Evolutionary conservation across 2,113 vertebrate genomes (phyloP).

Genomic region (Eublepharis macularius): DNA sequence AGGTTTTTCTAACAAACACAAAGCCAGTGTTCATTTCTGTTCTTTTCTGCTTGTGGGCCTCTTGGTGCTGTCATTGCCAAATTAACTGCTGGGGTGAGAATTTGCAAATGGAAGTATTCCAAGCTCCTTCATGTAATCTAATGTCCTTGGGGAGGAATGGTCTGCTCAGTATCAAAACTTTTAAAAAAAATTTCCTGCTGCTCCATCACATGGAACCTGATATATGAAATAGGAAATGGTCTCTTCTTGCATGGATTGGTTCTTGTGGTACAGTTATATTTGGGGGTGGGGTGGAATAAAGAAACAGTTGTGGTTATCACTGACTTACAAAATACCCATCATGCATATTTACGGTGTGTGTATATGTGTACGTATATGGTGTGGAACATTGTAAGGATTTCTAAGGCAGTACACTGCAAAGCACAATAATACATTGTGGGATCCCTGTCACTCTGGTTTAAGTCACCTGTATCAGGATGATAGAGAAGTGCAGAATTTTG

Average conservation of each 20-base stretch:
- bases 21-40: background rate
- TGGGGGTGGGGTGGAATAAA: no score
- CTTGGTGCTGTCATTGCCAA: slow-evolving; percentile 1
- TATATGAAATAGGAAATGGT: background rate
- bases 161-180: background rate
- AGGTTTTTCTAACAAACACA: background rate
- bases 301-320: background rate
- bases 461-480: background rate
- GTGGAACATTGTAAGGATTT: background rate
- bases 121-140: slow-evolving; percentile 21
- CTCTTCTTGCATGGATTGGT: rapidly evolving
- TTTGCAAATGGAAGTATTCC: slow-evolving; percentile 15
- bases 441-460: background rate
- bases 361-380: background rate
- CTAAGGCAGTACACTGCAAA: background rate
- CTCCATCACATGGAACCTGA: background rate
- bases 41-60: background rate
- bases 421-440: background rate
- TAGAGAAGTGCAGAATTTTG: background rate
- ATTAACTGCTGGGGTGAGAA: slow-evolving; percentile 41
- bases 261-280: background rate
- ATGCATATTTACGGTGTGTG: background rate
- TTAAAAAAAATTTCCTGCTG: background rate
- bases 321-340: background rate
- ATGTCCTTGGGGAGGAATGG: background rate